These are phyloP conservation scores for Conus betulinus DNA, from an alignment of 1,140 invertebrate species.

Conservation along the genomic window DNA sequence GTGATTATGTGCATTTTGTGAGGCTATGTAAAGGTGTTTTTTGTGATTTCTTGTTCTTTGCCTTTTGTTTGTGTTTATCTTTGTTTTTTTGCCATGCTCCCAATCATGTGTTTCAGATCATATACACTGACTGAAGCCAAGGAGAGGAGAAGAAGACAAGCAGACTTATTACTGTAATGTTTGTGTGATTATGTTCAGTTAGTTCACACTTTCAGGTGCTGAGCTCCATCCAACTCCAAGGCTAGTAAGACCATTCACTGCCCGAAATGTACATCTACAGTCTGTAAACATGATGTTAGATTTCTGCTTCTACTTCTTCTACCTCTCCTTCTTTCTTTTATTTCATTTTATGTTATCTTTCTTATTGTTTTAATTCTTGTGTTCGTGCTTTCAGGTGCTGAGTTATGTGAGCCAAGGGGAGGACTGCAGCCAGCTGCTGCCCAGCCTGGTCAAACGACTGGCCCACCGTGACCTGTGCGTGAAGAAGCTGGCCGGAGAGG, in stretches of 20 bases:
- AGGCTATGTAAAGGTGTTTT: too few relatives aligned
- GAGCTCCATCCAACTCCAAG: too few relatives aligned
- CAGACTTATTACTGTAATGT: too few relatives aligned
- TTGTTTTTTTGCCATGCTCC: background rate
- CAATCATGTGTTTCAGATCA: background rate
- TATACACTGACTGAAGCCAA: too few relatives aligned
- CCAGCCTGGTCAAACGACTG: slow-evolving; percentile 59
- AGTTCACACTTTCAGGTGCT: too few relatives aligned
- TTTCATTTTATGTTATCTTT: background rate
- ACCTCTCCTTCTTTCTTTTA: background rate
- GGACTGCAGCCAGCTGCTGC: slow-evolving; percentile 46
- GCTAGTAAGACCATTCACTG: background rate
- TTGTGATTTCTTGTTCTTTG: too few relatives aligned
- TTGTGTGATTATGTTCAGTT: too few relatives aligned
- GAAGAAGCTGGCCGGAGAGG: slow-evolving; percentile 62
- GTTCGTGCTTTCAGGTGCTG: slow-evolving; percentile 38
- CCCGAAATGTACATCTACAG: too few relatives aligned
- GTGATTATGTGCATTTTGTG: too few relatives aligned
- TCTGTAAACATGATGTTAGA: too few relatives aligned
- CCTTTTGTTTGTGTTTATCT: background rate
- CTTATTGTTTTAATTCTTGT: background rate
- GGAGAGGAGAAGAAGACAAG: too few relatives aligned
- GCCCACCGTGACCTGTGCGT: slow-evolving; percentile 60
- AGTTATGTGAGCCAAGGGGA: slow-evolving; percentile 21
- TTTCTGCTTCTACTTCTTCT: background rate